Evolutionary conservation across 2,113 vertebrate genomes (phyloP).

Genomic region (Notarius lentiginosus): DNA sequence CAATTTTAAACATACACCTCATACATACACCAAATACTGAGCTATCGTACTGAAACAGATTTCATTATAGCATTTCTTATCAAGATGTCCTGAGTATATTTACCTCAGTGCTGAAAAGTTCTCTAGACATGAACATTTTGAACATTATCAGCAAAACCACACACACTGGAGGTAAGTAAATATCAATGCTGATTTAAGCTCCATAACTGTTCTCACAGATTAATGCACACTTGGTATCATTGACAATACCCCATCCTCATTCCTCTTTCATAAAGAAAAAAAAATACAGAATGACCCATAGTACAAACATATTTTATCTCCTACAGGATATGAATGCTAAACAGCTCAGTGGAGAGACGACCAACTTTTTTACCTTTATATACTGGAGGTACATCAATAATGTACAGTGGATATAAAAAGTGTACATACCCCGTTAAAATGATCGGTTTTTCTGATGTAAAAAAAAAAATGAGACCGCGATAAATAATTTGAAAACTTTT

Average conservation of each 20-base stretch:
- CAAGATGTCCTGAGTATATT: neutral
- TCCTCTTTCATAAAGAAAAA: too few relatives aligned
- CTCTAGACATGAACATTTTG: neutral
- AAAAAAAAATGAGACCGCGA: too few relatives aligned
- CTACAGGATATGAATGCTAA: neutral
- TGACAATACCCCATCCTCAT: neutral
- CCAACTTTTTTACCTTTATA: neutral
- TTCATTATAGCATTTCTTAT: neutral
- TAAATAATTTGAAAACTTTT: too few relatives aligned
- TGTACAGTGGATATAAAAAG: too few relatives aligned
- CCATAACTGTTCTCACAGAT: constrained; percentile 1
- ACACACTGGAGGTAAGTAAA: neutral
- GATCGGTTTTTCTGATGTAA: too few relatives aligned
- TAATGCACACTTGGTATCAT: neutral
- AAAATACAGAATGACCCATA: neutral
- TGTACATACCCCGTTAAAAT: too few relatives aligned
- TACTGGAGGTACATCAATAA: neutral
- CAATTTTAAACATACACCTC: neutral
- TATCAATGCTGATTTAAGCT: neutral
- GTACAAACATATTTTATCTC: neutral
- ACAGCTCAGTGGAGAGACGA: neutral
- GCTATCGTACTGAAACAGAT: neutral
- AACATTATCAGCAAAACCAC: neutral
- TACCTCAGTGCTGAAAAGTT: neutral
- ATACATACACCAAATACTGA: neutral